Percentiles rank a stretch among this genome's conserved stretches.
Evolutionary conservation across 1,140 invertebrate species (phyloP).

Genomic region (Drosophila fuyamai): DNA sequence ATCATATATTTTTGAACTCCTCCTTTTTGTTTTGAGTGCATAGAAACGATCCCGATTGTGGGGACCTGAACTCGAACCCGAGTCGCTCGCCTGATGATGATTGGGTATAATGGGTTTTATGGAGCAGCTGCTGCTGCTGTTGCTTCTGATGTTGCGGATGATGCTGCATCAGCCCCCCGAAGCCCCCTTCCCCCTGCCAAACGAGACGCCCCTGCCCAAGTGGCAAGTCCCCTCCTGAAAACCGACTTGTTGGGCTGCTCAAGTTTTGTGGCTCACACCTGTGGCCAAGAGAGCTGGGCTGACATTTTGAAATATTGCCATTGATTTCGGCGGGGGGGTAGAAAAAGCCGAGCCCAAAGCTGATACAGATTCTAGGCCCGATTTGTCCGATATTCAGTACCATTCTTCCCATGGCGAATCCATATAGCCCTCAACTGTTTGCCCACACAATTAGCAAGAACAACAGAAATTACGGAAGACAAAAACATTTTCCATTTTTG

Average conservation of each 20-base stretch:
- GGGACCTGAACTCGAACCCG: conserved; percentile 47
- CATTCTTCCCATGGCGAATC: conserved; percentile 73
- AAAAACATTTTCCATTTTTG: conserved; percentile 54
- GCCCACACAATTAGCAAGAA: conserved; percentile 73
- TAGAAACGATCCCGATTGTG: conserved; percentile 53
- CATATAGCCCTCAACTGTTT: conserved; percentile 42
- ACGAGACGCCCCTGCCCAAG: neutral
- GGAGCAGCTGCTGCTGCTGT: conserved; percentile 76
- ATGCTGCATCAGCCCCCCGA: conserved; percentile 30
- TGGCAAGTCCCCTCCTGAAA: conserved; percentile 15
- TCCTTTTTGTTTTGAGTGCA: conserved; percentile 12
- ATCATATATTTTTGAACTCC: too few species aligned
- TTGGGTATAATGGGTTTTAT: conserved; percentile 83
- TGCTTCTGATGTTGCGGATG: conserved; percentile 42
- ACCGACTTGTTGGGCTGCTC: conserved; percentile 55
- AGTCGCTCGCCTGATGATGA: conserved; percentile 72
- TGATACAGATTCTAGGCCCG: conserved; percentile 65
- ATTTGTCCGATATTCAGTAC: conserved; percentile 16
- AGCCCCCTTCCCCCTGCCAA: neutral
- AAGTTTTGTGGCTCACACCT: conserved; percentile 81
- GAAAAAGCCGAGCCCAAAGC: neutral
- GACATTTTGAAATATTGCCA: conserved; percentile 83
- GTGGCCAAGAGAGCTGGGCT: conserved; percentile 61
- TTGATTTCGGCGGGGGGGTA: conserved; percentile 61
- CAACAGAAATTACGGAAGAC: conserved; percentile 38